phyloP scores from a whole-genome alignment of 53 echinoderm and acorn worm species.

The Arbacia lixula region DNA sequence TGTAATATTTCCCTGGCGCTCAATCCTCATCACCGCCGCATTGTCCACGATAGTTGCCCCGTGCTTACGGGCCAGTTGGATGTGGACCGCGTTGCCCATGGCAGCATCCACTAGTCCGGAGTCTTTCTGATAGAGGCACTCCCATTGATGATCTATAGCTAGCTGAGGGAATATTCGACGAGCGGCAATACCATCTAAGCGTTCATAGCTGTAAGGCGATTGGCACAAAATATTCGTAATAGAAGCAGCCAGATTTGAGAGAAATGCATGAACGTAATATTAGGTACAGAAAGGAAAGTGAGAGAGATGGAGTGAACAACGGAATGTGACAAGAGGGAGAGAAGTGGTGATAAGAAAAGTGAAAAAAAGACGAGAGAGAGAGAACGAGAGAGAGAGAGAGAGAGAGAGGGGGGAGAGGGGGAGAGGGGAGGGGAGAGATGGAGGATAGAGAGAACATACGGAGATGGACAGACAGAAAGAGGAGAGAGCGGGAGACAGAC shows the following conservation, averaged over 20 bases:
- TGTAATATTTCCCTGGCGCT: constrained; percentile 24
- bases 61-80: constrained; percentile 81
- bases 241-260: background rate
- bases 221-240: background rate
- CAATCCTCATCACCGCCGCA: constrained; percentile 40
- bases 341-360: background rate
- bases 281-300: background rate
- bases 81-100: constrained; percentile 80
- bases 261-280: too few relatives aligned
- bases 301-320: background rate
- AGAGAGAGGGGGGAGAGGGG: background rate
- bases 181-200: constrained; percentile 55
- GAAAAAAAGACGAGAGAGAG: background rate
- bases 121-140: constrained; percentile 79
- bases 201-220: constrained; percentile 68
- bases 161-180: constrained; percentile 66
- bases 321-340: background rate
- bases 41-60: constrained; percentile 81
- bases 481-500: background rate
- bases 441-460: too few relatives aligned
- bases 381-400: background rate
- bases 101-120: constrained; percentile 89
- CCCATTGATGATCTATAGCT: constrained; percentile 6
- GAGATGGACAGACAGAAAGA: too few relatives aligned
- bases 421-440: background rate